Evolutionary conservation across 2,113 vertebrate genomes (phyloP).

Genomic region (Actenoides lindsayi): DNA sequence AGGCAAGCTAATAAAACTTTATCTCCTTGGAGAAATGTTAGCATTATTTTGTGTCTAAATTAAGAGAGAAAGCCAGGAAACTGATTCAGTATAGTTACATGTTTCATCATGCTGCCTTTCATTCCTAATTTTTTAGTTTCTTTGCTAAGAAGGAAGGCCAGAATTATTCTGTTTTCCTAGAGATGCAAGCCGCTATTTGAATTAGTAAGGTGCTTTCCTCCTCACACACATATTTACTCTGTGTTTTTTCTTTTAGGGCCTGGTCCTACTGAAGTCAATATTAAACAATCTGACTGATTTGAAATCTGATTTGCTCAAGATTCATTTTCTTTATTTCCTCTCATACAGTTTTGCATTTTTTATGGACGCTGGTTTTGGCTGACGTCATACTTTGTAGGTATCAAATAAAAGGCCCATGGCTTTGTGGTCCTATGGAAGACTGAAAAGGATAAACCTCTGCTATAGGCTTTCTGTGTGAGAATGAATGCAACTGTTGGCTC

Average conservation of each 20-base stretch:
- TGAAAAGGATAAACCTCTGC: neutral
- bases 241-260: neutral
- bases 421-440: neutral
- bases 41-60: constrained; percentile 2
- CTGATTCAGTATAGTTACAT: neutral
- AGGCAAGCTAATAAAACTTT: neutral
- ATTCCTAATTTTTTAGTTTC: neutral
- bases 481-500: neutral
- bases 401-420: neutral
- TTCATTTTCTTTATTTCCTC: neutral
- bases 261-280: neutral
- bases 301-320: neutral
- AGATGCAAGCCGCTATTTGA: neutral
- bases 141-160: neutral
- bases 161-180: neutral
- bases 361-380: neutral
- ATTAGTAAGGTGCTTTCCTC: neutral
- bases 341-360: neutral
- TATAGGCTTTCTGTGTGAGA: neutral
- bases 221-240: neutral
- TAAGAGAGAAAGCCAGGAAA: neutral
- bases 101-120: neutral
- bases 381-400: neutral
- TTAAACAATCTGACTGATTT: neutral
- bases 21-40: neutral